Evolutionary conservation across 1,140 invertebrate species (phyloP), one percentile per base, ranked within the genome.

Genomic region (Drosophila sp.): DNA sequence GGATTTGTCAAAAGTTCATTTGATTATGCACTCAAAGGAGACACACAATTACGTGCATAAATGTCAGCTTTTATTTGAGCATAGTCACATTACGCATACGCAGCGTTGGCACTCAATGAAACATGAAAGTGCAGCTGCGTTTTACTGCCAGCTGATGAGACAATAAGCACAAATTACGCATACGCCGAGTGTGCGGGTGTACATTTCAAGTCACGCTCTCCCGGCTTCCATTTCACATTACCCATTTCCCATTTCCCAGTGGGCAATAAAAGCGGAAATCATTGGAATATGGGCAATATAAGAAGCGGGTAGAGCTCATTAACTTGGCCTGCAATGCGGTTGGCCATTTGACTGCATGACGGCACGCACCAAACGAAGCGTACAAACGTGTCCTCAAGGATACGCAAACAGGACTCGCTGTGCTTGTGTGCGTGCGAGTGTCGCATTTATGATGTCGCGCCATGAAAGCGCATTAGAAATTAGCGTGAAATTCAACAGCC

Each of bases 341-440:
- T 51, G 80, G 51, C 63, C 76, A 72, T 82, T 83, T 59, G 41
- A 36, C 79, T 77, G 73, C 69, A 80, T 86, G 81, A 84, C 64
- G 80, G 63, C 81, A 80, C 79, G 79, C 79, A 84, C 63, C 11
- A 53, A 51, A 34, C 66, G 21, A 25, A 25, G 34, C 56, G 48
- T 2, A n/a, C n/a, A n/a, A n/a, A n/a, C n/a, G 9, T 57, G 50
- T 48, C 59, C 66, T 58, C 48, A 59, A 48, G 63, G 50, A 32
- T 13, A 4, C 2, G 36, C 36, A 38, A 13, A 2, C 18, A 21
- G 21, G 14, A 11, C 11, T 16, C 32, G 2, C 7, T 5, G 40
- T 41, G 45, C 53, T 50, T 58, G 61, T 5, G 40, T 41, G 45
- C 53, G 56, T 58, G 61, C 0, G 45, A 48, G 45, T 40, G 48